Percentiles rank a stretch among this genome's conserved stretches.
phyloP scores from a whole-genome alignment of 2,888 invertebrate genomes.

The Blomia tropicalis region DNA sequence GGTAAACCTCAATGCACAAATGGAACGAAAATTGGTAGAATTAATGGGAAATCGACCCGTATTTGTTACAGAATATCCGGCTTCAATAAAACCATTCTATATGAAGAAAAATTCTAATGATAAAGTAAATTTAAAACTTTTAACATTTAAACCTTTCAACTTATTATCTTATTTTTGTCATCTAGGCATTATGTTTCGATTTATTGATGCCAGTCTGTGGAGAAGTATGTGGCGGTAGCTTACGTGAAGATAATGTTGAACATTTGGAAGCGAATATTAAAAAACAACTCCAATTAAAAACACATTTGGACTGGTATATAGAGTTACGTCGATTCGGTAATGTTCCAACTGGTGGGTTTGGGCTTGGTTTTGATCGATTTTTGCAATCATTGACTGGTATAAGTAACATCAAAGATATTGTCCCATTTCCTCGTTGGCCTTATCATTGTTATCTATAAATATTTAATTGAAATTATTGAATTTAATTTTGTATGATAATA shows the following conservation, averaged over 20 bases:
- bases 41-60: constrained; percentile 56
- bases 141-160: not conserved
- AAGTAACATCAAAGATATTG: constrained; percentile 75
- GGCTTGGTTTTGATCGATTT: constrained; percentile 83
- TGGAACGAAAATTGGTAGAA: constrained; percentile 66
- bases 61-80: constrained; percentile 79
- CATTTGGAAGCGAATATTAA: constrained; percentile 46
- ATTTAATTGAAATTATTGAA: too few species aligned
- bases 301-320: constrained; percentile 51
- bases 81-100: constrained; percentile 81
- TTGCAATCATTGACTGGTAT: constrained; percentile 65
- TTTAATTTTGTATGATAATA: too few species aligned
- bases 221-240: constrained; percentile 84
- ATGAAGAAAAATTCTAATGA: constrained; percentile 52
- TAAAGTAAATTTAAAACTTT: constrained; percentile 42
- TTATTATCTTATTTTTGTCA: constrained; percentile 26
- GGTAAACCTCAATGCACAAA: constrained; percentile 54
- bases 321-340: constrained; percentile 74
- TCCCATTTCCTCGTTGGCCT: constrained; percentile 87
- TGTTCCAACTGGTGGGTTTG: constrained; percentile 82
- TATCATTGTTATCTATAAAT: constrained; percentile 31
- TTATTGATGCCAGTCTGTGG: constrained; percentile 73
- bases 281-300: constrained; percentile 16
- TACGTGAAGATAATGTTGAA: constrained; percentile 63
- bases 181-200: constrained; percentile 49